Evolutionary conservation across 2,113 vertebrate species (phyloP).

Genomic region (Ceuthmochares aereus): DNA sequence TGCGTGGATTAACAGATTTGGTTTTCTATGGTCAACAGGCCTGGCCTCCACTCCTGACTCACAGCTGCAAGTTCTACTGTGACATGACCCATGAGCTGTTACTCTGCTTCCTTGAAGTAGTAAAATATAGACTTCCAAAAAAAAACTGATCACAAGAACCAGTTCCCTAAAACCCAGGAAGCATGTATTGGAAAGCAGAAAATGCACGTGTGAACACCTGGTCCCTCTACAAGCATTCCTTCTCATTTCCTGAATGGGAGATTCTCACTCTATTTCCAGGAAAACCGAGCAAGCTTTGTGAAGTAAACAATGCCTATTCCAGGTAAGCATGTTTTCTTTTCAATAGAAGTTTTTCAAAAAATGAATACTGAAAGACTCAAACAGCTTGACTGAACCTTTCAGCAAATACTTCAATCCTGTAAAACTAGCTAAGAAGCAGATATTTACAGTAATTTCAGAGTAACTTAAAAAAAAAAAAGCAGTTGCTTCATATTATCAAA

Average conservation of each 20-base stretch:
- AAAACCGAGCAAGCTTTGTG: background rate
- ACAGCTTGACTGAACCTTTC: background rate
- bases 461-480: background rate
- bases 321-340: background rate
- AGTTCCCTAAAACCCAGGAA: background rate
- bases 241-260: background rate
- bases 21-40: background rate
- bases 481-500: background rate
- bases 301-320: background rate
- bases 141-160: background rate
- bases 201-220: rapidly evolving
- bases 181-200: background rate
- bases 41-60: background rate
- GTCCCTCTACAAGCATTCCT: background rate
- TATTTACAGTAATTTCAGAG: background rate
- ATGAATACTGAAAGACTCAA: background rate
- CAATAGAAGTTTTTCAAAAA: background rate
- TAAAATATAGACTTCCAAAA: background rate
- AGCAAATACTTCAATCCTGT: background rate
- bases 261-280: background rate
- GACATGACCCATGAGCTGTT: background rate
- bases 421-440: background rate
- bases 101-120: background rate
- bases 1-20: background rate
- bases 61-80: background rate